A percentile compares a stretch with the other conserved stretches of the same genome.
These are phyloP conservation scores for Coelopa frigida DNA, from an alignment of 1,140 invertebrate genomes.

Conservation along the genomic window DNA sequence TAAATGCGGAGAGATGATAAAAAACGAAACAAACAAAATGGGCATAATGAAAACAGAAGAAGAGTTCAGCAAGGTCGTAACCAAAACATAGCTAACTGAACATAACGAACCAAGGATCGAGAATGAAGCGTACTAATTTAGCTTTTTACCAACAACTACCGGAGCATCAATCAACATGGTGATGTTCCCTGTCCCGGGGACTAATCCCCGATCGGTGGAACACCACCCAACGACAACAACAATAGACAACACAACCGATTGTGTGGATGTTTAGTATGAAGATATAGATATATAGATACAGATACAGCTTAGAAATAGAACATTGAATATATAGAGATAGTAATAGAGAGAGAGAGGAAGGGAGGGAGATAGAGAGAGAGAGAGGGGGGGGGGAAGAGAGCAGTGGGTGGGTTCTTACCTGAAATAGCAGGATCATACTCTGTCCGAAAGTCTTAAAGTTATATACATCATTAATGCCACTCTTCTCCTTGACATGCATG, in stretches of 20 bases:
- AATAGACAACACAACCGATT: conserved; percentile 45
- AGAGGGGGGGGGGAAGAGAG: background rate
- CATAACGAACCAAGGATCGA: too few species aligned
- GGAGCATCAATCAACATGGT: conserved; percentile 44
- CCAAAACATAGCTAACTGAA: too few species aligned
- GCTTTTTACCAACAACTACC: conserved; percentile 45
- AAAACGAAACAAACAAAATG: too few species aligned
- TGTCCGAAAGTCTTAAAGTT: conserved; percentile 98
- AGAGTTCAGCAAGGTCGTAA: background rate
- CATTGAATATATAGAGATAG: background rate
- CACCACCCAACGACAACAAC: conserved; percentile 46
- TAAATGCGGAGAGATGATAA: too few species aligned
- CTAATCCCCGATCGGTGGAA: conserved; percentile 18
- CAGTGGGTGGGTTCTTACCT: conserved; percentile 54
- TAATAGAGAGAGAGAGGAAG: too few species aligned
- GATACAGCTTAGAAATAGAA: background rate
- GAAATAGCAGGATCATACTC: conserved; percentile 96
- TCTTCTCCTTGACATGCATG: conserved; percentile 92
- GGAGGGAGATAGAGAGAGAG: too few species aligned
- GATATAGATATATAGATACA: background rate
- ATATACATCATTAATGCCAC: conserved; percentile 92
- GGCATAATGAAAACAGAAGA: conserved; percentile 1
- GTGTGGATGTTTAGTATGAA: conserved; percentile 8
- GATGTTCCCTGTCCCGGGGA: conserved; percentile 26
- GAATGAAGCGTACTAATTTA: conserved; percentile 35